Conservation (phyloP, 2,797 vertebrate genomes). For the Pithecia hirsuta region DNA sequence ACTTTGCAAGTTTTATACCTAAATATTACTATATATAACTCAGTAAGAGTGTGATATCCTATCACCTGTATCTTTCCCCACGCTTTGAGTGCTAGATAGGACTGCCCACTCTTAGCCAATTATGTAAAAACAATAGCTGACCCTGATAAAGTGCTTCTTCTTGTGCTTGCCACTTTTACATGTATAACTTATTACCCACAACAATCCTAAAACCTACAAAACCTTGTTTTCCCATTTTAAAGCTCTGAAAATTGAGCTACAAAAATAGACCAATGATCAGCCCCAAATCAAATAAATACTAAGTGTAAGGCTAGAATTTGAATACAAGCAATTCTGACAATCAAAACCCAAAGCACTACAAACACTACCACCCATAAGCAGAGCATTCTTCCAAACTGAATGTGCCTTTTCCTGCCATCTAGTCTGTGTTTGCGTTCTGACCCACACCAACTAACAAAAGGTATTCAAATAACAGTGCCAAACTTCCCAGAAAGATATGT, state of each 20-base stretch:
- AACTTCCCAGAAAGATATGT: background rate
- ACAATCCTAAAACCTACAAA: too few species aligned
- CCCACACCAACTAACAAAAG: background rate
- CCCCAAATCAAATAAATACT: background rate
- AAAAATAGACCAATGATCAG: background rate
- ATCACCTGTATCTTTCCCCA: background rate
- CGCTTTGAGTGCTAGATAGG: background rate
- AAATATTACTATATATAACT: background rate
- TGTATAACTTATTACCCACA: background rate
- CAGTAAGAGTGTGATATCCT: background rate
- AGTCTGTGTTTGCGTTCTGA: background rate
- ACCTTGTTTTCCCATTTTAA: background rate
- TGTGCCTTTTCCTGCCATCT: background rate
- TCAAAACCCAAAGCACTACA: background rate
- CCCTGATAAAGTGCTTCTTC: background rate
- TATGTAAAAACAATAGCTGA: background rate
- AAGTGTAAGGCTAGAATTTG: background rate
- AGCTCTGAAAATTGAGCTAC: background rate
- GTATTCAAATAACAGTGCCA: background rate
- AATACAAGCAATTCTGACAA: fast-evolving
- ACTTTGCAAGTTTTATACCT: background rate
- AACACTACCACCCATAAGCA: background rate
- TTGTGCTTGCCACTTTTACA: fast-evolving
- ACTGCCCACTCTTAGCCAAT: background rate
- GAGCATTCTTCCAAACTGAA: background rate